These are phyloP conservation scores for Drosophila subquinaria DNA, from an alignment of 2,888 invertebrate species.

Conservation along the genomic window DNA sequence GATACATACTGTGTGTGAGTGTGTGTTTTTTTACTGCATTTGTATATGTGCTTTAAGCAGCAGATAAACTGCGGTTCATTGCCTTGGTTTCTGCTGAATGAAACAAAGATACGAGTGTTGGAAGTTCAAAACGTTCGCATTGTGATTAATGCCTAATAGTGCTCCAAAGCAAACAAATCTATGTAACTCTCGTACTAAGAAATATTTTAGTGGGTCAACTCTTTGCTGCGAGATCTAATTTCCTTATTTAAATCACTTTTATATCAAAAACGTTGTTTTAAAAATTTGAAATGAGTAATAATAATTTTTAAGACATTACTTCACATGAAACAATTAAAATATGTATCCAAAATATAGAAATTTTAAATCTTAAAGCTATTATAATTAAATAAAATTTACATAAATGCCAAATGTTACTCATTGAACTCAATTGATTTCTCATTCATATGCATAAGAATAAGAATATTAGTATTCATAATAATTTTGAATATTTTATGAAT, in stretches of 20 bases:
- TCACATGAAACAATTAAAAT: neutral
- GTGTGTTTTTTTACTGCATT: slow-evolving; percentile 24
- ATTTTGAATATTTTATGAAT: neutral
- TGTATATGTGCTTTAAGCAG: slow-evolving; percentile 14
- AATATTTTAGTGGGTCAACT: slow-evolving; percentile 15
- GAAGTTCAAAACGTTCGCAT: slow-evolving; percentile 18
- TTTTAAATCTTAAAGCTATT: neutral
- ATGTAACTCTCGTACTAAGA: neutral
- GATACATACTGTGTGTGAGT: slow-evolving; percentile 26
- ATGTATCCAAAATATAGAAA: neutral
- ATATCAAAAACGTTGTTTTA: neutral
- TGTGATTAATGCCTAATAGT: slow-evolving; percentile 5
- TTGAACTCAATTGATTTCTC: slow-evolving; percentile 20
- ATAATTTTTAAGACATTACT: neutral
- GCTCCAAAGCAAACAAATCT: neutral
- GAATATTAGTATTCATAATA: slow-evolving; percentile 5
- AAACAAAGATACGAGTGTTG: slow-evolving; percentile 16
- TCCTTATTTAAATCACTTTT: neutral
- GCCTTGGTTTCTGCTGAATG: slow-evolving; percentile 41
- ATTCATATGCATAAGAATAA: neutral
- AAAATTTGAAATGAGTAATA: neutral
- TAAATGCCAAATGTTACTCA: slow-evolving; percentile 6
- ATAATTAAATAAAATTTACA: neutral
- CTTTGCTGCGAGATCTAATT: neutral
- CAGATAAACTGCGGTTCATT: slow-evolving; percentile 69